Evolutionary conservation across 2,797 vertebrate species (phyloP), one percentile per base, ranked within the genome.

Genomic region (Limnodromus scolopaceus): DNA sequence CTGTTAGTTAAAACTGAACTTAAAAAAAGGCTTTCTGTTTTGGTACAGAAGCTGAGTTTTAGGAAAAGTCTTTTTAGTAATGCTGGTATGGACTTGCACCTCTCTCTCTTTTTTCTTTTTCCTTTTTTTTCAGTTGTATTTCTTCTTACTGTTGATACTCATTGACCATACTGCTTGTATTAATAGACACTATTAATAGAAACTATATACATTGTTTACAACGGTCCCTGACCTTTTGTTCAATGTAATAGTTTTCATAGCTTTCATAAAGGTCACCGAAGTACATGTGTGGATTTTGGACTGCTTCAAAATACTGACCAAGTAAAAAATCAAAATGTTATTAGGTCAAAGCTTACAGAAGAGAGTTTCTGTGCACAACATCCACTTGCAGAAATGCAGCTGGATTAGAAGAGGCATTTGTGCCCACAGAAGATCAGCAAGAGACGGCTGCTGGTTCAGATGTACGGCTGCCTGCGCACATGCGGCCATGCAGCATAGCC

Each of bases 401-500:
- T 57, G 39, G 36, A 38, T 30, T 24, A 43, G 27, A 58, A 28
- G 16, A 53, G 60, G 53, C 14, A 13, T 55, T 71, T 6, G 1
- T 48, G 24, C 27, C 53, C 7, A 1, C 53, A 43, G 32, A 64
- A 51, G 9, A 38, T 72, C 11, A 36, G 11, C 1, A 1, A 28
- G 45, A 49, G 25, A 22, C 23, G 57, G 27, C 39, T n/a, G 16
- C 32, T 54, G 45, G 32, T 63, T 66, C 4, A 1, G 22, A 22
- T 0, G 1, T 45, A 7, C 0, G 0, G 4, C 60, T 63, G 18
- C 55, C 43, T 32, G 20, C 0, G 0, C 28, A 6, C 15, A 2
- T 5, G 24, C 10, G 49, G 24, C 46, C 34, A 65, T 30, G 30
- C 53, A 7, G 54, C 1, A 0, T 38, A 49, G n/a, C 32, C 46